Conservation (phyloP, 92 coral and sea anemone species). For the Zoanthus sansibaricus region DNA sequence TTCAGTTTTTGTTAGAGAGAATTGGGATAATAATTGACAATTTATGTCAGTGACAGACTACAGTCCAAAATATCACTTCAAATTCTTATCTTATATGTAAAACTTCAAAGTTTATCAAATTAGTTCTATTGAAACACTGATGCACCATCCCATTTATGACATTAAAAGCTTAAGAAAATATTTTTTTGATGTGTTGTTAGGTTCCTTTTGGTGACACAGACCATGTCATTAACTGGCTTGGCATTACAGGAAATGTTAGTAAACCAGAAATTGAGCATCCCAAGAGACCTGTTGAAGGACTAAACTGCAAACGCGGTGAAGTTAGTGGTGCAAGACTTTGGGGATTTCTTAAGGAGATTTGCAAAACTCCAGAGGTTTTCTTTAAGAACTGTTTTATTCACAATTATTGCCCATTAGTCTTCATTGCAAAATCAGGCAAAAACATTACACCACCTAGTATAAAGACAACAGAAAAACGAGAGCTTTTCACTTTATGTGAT, state of each 20-base stretch:
- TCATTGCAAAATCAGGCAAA: slow-evolving; percentile 78
- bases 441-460: slow-evolving; percentile 82
- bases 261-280: slow-evolving; percentile 84
- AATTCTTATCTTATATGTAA: too few species aligned
- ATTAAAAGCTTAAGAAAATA: background rate
- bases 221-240: slow-evolving; percentile 80
- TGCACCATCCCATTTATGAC: too few species aligned
- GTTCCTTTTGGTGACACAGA: slow-evolving; percentile 93
- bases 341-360: slow-evolving; percentile 79
- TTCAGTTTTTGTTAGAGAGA: too few species aligned
- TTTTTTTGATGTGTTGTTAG: slow-evolving; percentile 15
- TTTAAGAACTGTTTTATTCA: slow-evolving; percentile 79
- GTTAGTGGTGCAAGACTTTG: slow-evolving; percentile 89
- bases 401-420: slow-evolving; percentile 87
- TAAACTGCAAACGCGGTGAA: slow-evolving; percentile 76
- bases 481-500: slow-evolving; percentile 72
- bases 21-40: too few species aligned
- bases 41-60: too few species aligned
- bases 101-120: too few species aligned
- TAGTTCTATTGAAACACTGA: too few species aligned
- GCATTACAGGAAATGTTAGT: slow-evolving; percentile 69
- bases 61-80: too few species aligned
- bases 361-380: slow-evolving; percentile 72
- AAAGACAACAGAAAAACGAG: slow-evolving; percentile 59
- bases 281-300: slow-evolving; percentile 80